These are phyloP conservation scores for Pseudococcus jackbeardsleyi DNA, from an alignment of 2,888 invertebrate species.

Conservation along the genomic window DNA sequence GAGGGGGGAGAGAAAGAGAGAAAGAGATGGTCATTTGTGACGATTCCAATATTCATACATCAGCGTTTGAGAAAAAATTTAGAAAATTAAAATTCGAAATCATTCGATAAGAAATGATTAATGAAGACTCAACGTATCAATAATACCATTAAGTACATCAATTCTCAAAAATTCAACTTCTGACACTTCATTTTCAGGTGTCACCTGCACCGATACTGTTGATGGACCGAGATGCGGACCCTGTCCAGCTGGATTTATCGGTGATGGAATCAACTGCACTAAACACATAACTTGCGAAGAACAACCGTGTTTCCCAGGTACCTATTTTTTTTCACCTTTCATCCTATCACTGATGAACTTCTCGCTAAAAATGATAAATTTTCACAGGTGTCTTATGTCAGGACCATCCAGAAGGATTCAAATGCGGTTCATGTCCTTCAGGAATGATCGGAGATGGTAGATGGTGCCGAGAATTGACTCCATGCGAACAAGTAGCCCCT, in stretches of 20 bases:
- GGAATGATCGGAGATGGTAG: conserved; percentile 84
- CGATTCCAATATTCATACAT: no score
- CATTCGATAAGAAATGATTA: no score
- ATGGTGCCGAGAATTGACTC: conserved; percentile 72
- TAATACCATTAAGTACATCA: no score
- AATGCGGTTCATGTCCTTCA: conserved; percentile 81
- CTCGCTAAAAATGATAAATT: no score
- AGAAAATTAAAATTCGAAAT: no score
- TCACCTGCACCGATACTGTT: conserved; percentile 76
- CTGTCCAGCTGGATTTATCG: conserved; percentile 82
- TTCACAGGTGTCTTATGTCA: conserved; percentile 77
- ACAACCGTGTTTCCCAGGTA: conserved; percentile 82
- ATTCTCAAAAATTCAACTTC: no score
- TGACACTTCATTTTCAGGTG: conserved; percentile 72
- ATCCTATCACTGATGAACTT: not conserved
- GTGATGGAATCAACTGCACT: conserved; percentile 75
- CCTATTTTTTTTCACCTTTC: not conserved
- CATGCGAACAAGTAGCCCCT: conserved; percentile 32
- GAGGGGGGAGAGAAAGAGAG: no score
- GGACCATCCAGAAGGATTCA: conserved; percentile 72
- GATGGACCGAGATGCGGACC: conserved; percentile 77
- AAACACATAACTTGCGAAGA: conserved; percentile 75
- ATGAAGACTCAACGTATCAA: no score
- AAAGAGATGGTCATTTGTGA: no score
- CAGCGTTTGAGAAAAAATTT: no score